Base-by-base conservation (phyloP, 2,797 vertebrate species). In the Threskiornis aethiopicus region DNA sequence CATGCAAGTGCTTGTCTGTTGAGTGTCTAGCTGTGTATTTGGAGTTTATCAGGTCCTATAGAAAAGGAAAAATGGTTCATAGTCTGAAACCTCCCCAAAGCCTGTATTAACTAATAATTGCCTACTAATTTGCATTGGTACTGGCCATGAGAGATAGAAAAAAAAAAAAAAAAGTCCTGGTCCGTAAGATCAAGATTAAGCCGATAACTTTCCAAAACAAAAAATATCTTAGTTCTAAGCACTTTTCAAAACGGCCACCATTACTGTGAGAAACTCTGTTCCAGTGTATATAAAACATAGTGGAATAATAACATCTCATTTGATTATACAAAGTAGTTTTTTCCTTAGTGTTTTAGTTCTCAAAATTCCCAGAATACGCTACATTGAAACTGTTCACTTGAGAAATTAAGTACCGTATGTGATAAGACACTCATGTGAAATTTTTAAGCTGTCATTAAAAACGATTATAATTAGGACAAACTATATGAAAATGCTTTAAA, bases 371-470 rank as follows among this genome's bases (percentile, higher is more conserved):
- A 97, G 97, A 98, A 97, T 98, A 97, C 97, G 95, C 92, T 94
- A 96, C 93, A 97, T 93, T 97, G 97, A 97, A 98, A 98, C 97
- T 97, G 97, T 97, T 98, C 98, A 98, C 97, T 98, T 98, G 98
- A 98, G 98, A 98, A 98, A 98, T 98, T 98, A 98, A 98, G 97
- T 97, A 97, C 97, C 31, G 64, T 97, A 93, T 97, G 97, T 88
- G 97, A 97, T 98, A 98, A 98, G 98, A 98, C 97, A 98, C 97
- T 98, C 97, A 96, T 98, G 97, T 97, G 97, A 98, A 98, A 98
- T 96, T 98, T 98, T 98, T 98, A 98, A 98, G 97, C 98, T 98
- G 98, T 98, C 98, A 98, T 98, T 98, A 98, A 98, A 98, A 98
- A 98, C 96, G 82, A 98, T 98, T 98, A 94, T 98, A 98, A 98